A percentile compares a stretch with the other conserved stretches of the same genome.
Evolutionary conservation across 2,797 vertebrate species (phyloP).

Genomic region (Pipistrellus pipistrellus): DNA sequence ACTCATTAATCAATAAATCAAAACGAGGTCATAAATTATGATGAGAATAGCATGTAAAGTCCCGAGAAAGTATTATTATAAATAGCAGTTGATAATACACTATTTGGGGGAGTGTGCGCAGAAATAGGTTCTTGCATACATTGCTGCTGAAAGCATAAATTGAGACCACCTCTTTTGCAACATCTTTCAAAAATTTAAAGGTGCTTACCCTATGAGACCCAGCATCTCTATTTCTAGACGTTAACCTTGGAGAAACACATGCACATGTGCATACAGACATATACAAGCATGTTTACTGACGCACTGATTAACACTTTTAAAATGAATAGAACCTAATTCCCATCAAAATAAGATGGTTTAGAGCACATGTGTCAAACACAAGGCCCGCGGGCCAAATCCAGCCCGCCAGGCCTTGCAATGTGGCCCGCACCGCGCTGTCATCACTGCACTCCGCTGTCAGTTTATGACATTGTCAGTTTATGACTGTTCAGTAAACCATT

Average conservation of each 20-base stretch:
- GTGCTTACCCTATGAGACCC: neutral
- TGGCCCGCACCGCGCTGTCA: no score
- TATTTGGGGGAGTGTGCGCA: neutral
- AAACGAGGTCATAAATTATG: constrained; percentile 8
- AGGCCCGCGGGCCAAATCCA: no score
- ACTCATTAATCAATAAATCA: constrained; percentile 24
- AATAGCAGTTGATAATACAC: neutral
- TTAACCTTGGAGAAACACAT: constrained; percentile 8
- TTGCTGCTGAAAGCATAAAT: constrained; percentile 1
- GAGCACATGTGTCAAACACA: no score
- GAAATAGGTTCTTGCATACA: neutral
- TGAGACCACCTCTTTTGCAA: neutral
- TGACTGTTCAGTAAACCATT: no score
- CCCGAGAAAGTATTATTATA: constrained; percentile 10
- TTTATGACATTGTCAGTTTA: no score
- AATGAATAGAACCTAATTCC: constrained; percentile 22
- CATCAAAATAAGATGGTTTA: constrained; percentile 28
- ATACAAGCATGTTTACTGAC: neutral
- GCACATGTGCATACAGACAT: neutral
- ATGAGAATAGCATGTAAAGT: neutral
- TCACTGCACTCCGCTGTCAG: no score
- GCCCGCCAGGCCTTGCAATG: no score
- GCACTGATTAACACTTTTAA: neutral
- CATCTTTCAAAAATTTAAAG: constrained; percentile 55
- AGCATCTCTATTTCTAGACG: neutral